Evolutionary conservation across 2,113 vertebrate species (phyloP), one percentile per base, ranked within the genome.

Genomic region (Girardinichthys multiradiatus): DNA sequence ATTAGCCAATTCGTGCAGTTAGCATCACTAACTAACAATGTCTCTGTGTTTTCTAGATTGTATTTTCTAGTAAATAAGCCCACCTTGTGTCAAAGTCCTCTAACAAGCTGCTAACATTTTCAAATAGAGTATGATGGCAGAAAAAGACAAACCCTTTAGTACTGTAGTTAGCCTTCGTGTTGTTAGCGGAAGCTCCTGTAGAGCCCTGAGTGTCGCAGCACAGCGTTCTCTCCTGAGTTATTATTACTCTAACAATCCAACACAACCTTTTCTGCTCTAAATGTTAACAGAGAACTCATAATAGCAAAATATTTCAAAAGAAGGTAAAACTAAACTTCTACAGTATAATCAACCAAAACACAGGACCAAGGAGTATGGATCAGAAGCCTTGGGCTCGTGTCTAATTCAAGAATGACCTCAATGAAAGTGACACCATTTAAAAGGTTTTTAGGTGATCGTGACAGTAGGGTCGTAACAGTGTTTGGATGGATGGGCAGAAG

Each of bases 401-500:
- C 24, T 8, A 10, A 21, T 54, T 54, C 24, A 54, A 11, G 48
- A 54, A 10, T n/a, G 48, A 54, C 10, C 48, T n/a, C 48, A 54
- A 54, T 5, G 48, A 54, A n/a, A 54, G 48, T n/a, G 24, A 17
- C 9, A n/a, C 48, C 8, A 54, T n/a, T n/a, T 10, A 21, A 54
- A n/a, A 7, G 21, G 21, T 9, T 54, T 10, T 24, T 54, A 54
- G 21, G n/a, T 54, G 48, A n/a, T n/a, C 24, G 24, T 54, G 48
- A 54, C 48, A 54, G 13, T 21, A 28, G 58, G 64, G n/a, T 27
- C 0, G n/a, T 37, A 29, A 57, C 48, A 24, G 10, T 64, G 60
- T 45, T 33, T 64, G 64, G 29, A 76, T 17, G 63, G 35, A 27
- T 61, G 61, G 13, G 60, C 2, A 17, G 68, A 54, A 64, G 8